Base-by-base conservation (phyloP, 2,888 invertebrate genomes). In the Blastobasis lacticolella region DNA sequence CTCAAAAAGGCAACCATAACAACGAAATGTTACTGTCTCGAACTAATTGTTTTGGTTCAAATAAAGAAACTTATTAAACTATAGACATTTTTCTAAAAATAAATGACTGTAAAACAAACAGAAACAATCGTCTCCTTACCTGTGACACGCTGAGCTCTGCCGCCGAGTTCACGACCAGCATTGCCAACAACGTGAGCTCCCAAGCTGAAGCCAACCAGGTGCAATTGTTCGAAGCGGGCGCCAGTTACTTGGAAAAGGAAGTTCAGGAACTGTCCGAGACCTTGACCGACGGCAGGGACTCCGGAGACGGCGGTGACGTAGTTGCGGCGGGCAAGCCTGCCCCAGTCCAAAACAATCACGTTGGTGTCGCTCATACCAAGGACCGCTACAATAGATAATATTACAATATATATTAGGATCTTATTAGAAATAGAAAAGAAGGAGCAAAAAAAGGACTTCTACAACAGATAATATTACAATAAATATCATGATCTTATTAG, bases 181-280 rank as follows among this genome's bases (percentile, higher is more conserved):
- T 71, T 76, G 6, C 80, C 81, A 4, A 72, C 83, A 0, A 84
- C 53, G 49, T 88, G 87, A 38, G 79, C 74, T 1, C 88, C 87
- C 47, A 87, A 68, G 57, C 83, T 83, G 63, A 82, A 80, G 5
- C 87, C 87, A 3, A 84, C 62, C 5, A 87, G 50, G 53, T 86
- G 86, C 57, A 84, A 67, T 48, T 64, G 57, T 23, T 59, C 55
- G 37, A 64, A 59, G 0, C 61, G 53, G 0, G 73, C 66, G 0
- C 79, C 77, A 44, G 73, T 69, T 0, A 57, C 61, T 2, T 44
- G 10, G 51, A 64, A 61, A 0, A 79, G 52, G 62, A 76, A 80
- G 10, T 60, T 57, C 38, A 87, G 48, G 59, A 85, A 81, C 44
- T 65, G 61, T n/a, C 82, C 86, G 0, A 84, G 59, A 3, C 70